phyloP scores from a whole-genome alignment of 2,888 invertebrate species.

The Nymphalis c-album region DNA sequence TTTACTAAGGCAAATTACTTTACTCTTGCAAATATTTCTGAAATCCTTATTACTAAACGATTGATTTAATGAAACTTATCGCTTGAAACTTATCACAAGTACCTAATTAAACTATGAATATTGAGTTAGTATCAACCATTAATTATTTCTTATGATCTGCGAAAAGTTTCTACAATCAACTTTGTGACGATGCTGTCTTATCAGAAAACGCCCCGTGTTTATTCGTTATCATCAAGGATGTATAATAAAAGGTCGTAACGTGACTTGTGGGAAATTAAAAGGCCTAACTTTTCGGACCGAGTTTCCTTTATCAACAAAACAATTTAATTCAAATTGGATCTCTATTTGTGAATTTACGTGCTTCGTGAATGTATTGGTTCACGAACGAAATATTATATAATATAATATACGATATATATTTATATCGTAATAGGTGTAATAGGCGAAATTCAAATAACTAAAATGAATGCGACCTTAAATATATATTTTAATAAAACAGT shows the following conservation, averaged over 20 bases:
- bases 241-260: conserved; percentile 57
- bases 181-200: conserved; percentile 28
- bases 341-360: conserved; percentile 2
- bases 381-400: too few relatives aligned
- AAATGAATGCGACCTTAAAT: too few relatives aligned
- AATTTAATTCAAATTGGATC: conserved; percentile 10
- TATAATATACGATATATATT: too few relatives aligned
- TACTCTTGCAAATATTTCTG: too few relatives aligned
- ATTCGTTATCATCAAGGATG: conserved; percentile 39
- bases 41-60: too few relatives aligned
- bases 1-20: not conserved
- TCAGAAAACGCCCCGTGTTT: conserved; percentile 33
- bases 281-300: conserved; percentile 50
- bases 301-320: conserved; percentile 22
- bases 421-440: too few relatives aligned
- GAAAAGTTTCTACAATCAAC: conserved; percentile 4
- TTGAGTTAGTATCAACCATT: too few relatives aligned
- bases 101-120: too few relatives aligned
- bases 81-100: too few relatives aligned
- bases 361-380: not conserved
- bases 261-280: conserved; percentile 61
- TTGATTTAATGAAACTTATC: too few relatives aligned
- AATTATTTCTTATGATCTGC: not conserved
- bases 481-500: too few relatives aligned
- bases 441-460: too few relatives aligned